Conservation (phyloP, 1,140 invertebrate genomes). For the Leptinotarsa texana region DNA sequence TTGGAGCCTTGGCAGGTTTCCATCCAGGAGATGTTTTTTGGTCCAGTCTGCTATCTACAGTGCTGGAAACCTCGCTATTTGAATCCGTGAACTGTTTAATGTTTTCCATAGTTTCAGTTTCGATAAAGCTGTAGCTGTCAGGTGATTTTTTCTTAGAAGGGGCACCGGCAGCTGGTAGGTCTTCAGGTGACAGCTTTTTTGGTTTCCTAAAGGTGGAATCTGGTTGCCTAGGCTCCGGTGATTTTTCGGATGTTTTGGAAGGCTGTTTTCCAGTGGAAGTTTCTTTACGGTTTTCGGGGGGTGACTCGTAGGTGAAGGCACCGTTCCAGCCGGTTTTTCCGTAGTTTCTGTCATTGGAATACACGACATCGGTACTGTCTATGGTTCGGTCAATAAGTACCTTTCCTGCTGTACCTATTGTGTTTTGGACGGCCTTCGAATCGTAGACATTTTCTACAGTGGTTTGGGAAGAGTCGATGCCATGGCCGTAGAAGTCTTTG, state of each 20-base stretch:
- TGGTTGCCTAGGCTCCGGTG: conserved; percentile 43
- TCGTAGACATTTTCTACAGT: conserved; percentile 49
- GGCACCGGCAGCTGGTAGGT: conserved; percentile 21
- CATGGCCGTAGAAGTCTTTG: conserved; percentile 49
- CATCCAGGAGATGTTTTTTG: too few relatives aligned
- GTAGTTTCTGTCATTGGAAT: conserved; percentile 51
- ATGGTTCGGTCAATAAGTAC: conserved; percentile 44
- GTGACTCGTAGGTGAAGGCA: conserved; percentile 47
- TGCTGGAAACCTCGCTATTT: not conserved
- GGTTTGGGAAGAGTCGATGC: conserved; percentile 40
- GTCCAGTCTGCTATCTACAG: not conserved
- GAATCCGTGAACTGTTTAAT: conserved; percentile 12
- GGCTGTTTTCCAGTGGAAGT: not conserved
- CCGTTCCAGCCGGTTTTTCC: conserved; percentile 53
- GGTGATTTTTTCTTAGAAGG: conserved; percentile 17
- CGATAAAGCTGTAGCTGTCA: not conserved
- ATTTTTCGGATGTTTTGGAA: conserved; percentile 25
- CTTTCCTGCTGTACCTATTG: conserved; percentile 48
- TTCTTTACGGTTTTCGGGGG: conserved; percentile 21
- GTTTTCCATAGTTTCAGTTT: not conserved
- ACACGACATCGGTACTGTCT: conserved; percentile 47
- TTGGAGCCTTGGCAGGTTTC: too few relatives aligned
- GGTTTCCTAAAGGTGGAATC: conserved; percentile 37
- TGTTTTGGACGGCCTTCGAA: conserved; percentile 48
- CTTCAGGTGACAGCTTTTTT: conserved; percentile 19